phyloP scores from a whole-genome alignment of 2,113 vertebrate species.

The Clinocottus analis region DNA sequence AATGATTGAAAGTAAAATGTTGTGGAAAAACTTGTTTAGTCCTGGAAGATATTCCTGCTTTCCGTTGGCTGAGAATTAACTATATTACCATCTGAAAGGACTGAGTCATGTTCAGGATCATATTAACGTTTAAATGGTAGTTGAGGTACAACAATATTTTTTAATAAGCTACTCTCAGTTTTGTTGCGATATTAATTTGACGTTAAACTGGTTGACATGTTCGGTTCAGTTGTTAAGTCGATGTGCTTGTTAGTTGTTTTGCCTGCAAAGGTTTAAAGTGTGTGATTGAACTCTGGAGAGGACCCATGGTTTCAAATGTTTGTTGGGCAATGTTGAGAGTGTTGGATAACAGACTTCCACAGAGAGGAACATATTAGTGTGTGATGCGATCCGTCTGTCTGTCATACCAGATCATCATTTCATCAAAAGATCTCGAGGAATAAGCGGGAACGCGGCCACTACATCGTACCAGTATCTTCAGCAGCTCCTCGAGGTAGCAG shows the following conservation, averaged over 20 bases:
- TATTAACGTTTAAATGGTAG: neutral
- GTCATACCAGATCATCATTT: neutral
- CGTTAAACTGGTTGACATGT: no score
- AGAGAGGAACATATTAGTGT: neutral
- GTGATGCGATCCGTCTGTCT: neutral
- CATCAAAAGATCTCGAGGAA: neutral
- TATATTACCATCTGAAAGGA: neutral
- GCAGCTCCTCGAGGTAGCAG: conserved; percentile 85
- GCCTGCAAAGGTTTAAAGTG: no score
- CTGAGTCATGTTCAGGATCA: neutral
- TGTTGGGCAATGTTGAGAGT: neutral
- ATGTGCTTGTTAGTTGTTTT: no score
- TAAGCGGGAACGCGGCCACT: neutral
- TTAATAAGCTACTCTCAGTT: neutral
- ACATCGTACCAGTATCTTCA: conserved; percentile 92
- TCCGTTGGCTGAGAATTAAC: neutral
- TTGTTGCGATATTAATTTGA: no score
- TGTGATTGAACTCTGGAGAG: neutral
- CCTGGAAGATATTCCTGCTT: neutral
- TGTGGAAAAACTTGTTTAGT: neutral
- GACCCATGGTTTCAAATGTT: neutral
- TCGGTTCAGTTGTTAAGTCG: no score
- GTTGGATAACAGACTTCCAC: neutral
- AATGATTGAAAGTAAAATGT: neutral
- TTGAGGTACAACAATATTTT: neutral